A percentile compares a stretch with the other conserved stretches of the same genome.
Evolutionary conservation across 2,113 vertebrate genomes (phyloP).

Genomic region (Odobenus rosmarus): DNA sequence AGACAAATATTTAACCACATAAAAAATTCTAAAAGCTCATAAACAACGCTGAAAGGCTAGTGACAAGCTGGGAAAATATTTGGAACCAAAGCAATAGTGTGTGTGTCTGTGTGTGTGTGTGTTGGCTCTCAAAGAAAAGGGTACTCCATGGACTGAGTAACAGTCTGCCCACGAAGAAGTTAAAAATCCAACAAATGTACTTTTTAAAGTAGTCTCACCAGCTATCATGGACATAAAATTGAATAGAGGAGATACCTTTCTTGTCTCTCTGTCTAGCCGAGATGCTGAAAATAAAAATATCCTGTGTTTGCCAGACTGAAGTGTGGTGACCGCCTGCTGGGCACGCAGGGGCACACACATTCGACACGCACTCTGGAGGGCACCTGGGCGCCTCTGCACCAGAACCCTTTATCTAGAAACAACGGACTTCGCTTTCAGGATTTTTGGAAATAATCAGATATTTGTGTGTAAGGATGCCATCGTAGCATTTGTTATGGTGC

Average conservation of each 20-base stretch:
- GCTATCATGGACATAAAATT: background rate
- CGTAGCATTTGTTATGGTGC: background rate
- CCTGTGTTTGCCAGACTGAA: rapidly evolving
- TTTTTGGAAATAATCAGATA: background rate
- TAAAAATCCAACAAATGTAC: background rate
- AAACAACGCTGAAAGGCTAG: background rate
- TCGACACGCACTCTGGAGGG: rapidly evolving
- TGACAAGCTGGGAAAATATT: background rate
- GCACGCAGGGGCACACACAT: rapidly evolving
- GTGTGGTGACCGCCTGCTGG: background rate
- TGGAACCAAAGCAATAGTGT: background rate
- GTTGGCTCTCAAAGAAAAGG: background rate
- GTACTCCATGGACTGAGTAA: background rate
- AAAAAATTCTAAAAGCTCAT: background rate
- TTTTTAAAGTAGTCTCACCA: background rate
- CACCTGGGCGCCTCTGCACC: rapidly evolving
- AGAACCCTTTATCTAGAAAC: background rate
- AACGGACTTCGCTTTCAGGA: background rate
- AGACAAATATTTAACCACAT: background rate
- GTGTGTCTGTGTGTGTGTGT: background rate
- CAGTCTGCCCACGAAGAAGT: background rate
- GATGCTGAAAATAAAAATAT: background rate
- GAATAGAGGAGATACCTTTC: background rate
- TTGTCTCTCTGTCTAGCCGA: background rate
- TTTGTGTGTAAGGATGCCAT: rapidly evolving